Percentiles rank a stretch among this genome's conserved stretches.
These are phyloP conservation scores for Brachionichthys hirsutus DNA, from an alignment of 2,113 vertebrate genomes.

Conservation along the genomic window DNA sequence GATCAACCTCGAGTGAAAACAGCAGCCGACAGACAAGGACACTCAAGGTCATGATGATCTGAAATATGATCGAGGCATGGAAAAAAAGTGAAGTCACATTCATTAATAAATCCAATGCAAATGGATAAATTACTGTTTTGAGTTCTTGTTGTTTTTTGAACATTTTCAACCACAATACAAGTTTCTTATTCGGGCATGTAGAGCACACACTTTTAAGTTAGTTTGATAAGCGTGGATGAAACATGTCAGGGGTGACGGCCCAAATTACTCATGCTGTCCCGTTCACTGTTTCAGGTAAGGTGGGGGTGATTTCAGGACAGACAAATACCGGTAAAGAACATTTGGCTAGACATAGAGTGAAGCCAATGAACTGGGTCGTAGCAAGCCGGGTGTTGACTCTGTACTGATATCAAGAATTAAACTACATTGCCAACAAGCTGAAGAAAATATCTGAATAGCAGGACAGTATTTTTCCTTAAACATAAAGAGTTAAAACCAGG, in stretches of 20 bases:
- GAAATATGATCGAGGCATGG: not conserved
- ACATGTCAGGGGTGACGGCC: not conserved
- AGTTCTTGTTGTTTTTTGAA: constrained; percentile 3
- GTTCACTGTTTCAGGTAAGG: not conserved
- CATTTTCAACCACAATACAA: constrained; percentile 6
- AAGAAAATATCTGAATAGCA: constrained; percentile 24
- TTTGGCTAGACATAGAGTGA: not conserved
- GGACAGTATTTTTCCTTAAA: not conserved
- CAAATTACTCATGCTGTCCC: not conserved
- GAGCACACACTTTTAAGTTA: constrained; percentile 9
- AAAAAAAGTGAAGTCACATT: not conserved
- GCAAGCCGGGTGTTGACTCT: constrained; percentile 14
- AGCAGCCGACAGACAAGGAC: constrained; percentile 33
- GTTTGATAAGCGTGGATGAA: constrained; percentile 33
- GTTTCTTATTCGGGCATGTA: constrained; percentile 16
- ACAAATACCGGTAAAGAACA: constrained; percentile 44
- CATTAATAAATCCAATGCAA: constrained; percentile 9
- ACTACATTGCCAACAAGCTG: constrained; percentile 1
- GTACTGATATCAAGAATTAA: constrained; percentile 27
- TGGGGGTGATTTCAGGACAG: constrained; percentile 10
- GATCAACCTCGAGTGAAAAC: constrained; percentile 36
- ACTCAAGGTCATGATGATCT: constrained; percentile 1
- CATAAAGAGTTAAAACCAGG: constrained; percentile 21
- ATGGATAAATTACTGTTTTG: not conserved
- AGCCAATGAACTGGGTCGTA: constrained; percentile 29